Conservation (phyloP, 2,888 invertebrate species). For the Drosophila nr. perissopoda region DNA sequence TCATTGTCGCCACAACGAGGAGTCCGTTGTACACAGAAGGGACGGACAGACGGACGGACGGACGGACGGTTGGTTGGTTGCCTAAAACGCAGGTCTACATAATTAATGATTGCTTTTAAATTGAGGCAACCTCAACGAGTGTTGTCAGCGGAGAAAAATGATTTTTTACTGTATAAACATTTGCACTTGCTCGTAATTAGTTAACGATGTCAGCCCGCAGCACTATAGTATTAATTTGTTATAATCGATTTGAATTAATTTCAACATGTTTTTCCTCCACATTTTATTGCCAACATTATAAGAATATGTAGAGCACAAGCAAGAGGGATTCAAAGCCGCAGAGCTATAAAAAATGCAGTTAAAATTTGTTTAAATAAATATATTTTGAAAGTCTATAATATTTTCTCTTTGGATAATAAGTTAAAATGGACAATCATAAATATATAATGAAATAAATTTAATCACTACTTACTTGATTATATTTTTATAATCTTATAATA, state of each 20-base stretch:
- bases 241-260: constrained; percentile 79
- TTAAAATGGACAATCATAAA: background rate
- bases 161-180: constrained; percentile 67
- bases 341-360: background rate
- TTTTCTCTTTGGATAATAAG: background rate
- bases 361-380: background rate
- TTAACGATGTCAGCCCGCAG: constrained; percentile 53
- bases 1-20: constrained; percentile 37
- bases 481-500: background rate
- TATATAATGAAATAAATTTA: background rate
- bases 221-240: constrained; percentile 73
- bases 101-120: constrained; percentile 84
- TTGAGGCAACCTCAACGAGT: constrained; percentile 71
- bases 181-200: constrained; percentile 79
- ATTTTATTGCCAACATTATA: constrained; percentile 8
- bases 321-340: background rate
- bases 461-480: background rate
- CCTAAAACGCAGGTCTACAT: constrained; percentile 67
- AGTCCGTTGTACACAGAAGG: constrained; percentile 9
- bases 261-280: constrained; percentile 44
- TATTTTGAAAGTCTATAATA: background rate
- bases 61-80: constrained; percentile 13
- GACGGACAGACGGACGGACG: no score
- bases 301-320: background rate
- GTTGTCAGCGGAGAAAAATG: constrained; percentile 62